Base-by-base conservation (phyloP, 2,888 invertebrate species). In the Cartodere bifasciata region DNA sequence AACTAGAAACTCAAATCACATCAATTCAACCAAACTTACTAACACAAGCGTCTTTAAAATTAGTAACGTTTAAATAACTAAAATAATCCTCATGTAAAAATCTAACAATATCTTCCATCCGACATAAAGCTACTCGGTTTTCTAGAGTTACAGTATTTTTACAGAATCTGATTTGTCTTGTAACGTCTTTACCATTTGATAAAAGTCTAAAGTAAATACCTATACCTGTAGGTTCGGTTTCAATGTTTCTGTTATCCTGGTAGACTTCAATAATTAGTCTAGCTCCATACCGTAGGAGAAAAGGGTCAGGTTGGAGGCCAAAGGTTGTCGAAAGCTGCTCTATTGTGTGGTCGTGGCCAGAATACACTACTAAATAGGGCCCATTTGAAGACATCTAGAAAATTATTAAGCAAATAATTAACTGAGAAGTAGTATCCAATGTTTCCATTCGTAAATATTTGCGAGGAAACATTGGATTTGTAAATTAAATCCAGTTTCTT, bases 321-420 rank as follows among this genome's bases (percentile, higher is more conserved):
- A 94, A 54, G 0, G 88, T 84, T 2, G 81, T 66, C 2, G 84
- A 72, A 20, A 94, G 59, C 40, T 87, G 84, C 47, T 87, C 83
- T 20, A 94, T 52, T 0, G 92, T 92, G 49, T 84, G 81, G 56
- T 94, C 94, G 48, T 94, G 94, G 0, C 91, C 92, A 0, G 92
- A 91, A 52, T 61, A 61, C 3, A 59, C 38, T 2, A 60, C 54
- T 12, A 61, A 38, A 35, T 52, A 54, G 3, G 61, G 61, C 4
- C 58, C 57, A 35, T 46, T 55, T 29, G 47, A 50, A 4, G 58
- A 58, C 7, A 57, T 46, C 54, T 53, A 32, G n/a, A 42, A 40
- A 28, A 35, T n/a, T n/a, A n/a, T n/a, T n/a, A n/a, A n/a, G n/a
- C n/a, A n/a, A n/a, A n/a, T n/a, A n/a, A n/a, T n/a, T n/a, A n/a